phyloP scores from a whole-genome alignment of 2,888 invertebrate species.

The Buathra laborator region DNA sequence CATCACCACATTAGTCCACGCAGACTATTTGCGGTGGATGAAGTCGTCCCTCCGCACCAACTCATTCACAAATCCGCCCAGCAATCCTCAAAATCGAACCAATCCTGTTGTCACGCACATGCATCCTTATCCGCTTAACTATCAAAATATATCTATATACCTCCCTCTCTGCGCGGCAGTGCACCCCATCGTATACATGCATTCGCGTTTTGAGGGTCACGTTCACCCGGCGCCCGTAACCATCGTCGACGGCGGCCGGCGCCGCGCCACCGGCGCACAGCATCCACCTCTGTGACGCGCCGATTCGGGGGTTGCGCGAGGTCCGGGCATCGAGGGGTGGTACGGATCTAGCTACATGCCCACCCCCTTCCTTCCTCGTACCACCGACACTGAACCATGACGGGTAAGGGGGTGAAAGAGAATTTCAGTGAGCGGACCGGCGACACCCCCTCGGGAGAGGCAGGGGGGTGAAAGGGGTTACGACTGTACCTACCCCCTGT shows the following conservation, averaged over 20 bases:
- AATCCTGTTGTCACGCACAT: slow-evolving; percentile 15
- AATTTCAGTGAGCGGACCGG: slow-evolving; percentile 59
- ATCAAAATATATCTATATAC: slow-evolving; percentile 20
- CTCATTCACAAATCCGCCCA: slow-evolving; percentile 31
- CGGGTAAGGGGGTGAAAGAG: slow-evolving; percentile 50
- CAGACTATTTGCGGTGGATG: neutral
- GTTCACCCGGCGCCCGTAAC: slow-evolving; percentile 83
- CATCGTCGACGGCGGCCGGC: slow-evolving; percentile 73
- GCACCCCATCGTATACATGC: slow-evolving; percentile 71
- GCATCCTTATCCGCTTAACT: slow-evolving; percentile 14
- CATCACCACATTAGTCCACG: neutral
- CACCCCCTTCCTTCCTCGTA: slow-evolving; percentile 20
- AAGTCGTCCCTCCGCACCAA: neutral
- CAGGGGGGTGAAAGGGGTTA: slow-evolving; percentile 33
- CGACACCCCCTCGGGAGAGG: slow-evolving; percentile 33
- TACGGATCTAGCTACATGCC: slow-evolving; percentile 30
- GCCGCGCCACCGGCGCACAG: slow-evolving; percentile 46
- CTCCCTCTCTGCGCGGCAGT: slow-evolving; percentile 27
- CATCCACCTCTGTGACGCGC: slow-evolving; percentile 67
- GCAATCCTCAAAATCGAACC: slow-evolving; percentile 18
- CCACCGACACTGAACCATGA: slow-evolving; percentile 20
- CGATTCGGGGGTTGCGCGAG: slow-evolving; percentile 83
- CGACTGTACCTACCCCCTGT: slow-evolving; percentile 32
- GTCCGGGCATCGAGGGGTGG: slow-evolving; percentile 81
- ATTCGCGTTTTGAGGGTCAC: slow-evolving; percentile 84